Conservation (phyloP, 2,113 vertebrate species). For the Rhinoderma darwinii region DNA sequence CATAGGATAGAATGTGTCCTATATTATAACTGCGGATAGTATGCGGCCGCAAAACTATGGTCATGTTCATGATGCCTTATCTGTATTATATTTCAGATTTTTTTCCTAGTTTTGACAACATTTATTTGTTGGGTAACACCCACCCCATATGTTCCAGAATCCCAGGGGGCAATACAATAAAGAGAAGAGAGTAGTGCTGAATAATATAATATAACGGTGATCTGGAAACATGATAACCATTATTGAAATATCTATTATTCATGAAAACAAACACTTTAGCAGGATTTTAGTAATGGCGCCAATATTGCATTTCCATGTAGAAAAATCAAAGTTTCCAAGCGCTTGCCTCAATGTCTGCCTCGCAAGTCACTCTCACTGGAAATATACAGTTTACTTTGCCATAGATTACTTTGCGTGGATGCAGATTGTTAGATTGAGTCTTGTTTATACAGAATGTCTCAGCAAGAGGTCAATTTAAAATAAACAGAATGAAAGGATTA, state of each 20-base stretch:
- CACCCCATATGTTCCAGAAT: background rate
- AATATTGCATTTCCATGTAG: background rate
- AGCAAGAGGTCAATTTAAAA: background rate
- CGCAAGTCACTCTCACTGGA: background rate
- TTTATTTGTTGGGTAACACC: background rate
- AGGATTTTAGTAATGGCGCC: background rate
- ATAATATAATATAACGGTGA: background rate
- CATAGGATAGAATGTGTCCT: no score
- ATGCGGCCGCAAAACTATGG: no score
- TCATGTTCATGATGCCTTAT: no score
- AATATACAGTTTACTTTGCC: slow-evolving; percentile 12
- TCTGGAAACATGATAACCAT: background rate
- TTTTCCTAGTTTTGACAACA: background rate
- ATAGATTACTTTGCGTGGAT: background rate
- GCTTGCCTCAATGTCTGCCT: background rate
- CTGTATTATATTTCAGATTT: background rate
- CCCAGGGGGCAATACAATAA: background rate
- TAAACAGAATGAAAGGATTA: slow-evolving; percentile 26
- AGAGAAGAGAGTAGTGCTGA: background rate
- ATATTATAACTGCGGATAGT: no score
- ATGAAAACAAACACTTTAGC: background rate
- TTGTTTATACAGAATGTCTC: slow-evolving; percentile 9
- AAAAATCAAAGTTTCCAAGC: background rate
- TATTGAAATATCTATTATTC: slow-evolving; percentile 12
- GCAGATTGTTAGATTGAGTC: slow-evolving; percentile 11